phyloP scores from a whole-genome alignment of 2,113 vertebrate species.

The Myrmecobius fasciatus region DNA sequence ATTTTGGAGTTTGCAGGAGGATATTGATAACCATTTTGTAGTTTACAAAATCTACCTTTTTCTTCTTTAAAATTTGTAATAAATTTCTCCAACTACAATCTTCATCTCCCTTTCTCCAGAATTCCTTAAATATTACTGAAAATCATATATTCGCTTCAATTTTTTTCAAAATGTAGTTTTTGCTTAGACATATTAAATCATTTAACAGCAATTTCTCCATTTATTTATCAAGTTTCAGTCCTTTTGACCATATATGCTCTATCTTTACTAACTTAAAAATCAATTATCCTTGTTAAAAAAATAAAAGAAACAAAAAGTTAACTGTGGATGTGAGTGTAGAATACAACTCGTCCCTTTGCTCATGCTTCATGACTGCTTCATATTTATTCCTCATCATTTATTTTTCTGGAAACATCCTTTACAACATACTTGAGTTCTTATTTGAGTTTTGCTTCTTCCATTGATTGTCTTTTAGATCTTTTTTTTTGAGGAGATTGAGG shows the following conservation, averaged over 20 bases:
- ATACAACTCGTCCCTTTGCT: not conserved
- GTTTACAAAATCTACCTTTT: constrained; percentile 36
- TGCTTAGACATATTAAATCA: not conserved
- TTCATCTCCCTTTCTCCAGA: not conserved
- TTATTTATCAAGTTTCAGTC: constrained; percentile 15
- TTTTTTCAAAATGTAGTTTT: not conserved
- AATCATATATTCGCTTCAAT: not conserved
- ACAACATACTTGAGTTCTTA: not conserved
- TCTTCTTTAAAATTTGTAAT: not conserved
- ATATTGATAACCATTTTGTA: not conserved
- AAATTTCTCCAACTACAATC: not conserved
- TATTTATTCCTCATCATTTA: not conserved
- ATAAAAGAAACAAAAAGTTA: not conserved
- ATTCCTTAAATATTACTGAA: constrained; percentile 4
- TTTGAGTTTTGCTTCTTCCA: not conserved
- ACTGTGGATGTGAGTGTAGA: not conserved
- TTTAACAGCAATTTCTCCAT: not conserved
- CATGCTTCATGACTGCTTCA: not conserved
- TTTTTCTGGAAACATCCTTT: not conserved
- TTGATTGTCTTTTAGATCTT: not conserved
- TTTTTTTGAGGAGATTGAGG: too few relatives aligned
- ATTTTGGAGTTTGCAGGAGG: constrained; percentile 29
- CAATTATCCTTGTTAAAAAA: not conserved
- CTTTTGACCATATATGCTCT: not conserved
- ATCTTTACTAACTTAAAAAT: constrained; percentile 29